Evolutionary conservation across 2,113 vertebrate genomes (phyloP).

Genomic region (Triplophysa siluroides): DNA sequence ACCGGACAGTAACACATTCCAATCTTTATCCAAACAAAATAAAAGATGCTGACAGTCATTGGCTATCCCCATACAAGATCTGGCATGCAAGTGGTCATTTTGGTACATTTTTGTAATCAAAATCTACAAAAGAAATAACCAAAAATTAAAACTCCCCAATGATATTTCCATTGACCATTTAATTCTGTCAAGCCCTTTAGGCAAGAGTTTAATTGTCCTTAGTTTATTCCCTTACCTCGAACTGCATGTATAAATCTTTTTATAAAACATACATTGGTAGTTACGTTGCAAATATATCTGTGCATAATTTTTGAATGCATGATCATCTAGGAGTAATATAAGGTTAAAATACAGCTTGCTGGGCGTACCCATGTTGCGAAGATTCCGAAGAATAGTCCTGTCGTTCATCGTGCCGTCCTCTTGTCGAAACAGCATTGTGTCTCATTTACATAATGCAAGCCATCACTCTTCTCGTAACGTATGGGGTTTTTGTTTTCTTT

Average conservation of each 20-base stretch:
- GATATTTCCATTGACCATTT: slow-evolving; percentile 48
- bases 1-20: slow-evolving; percentile 42
- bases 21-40: slow-evolving; percentile 49
- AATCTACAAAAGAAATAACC: slow-evolving; percentile 54
- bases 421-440: slow-evolving; percentile 17
- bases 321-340: slow-evolving; percentile 63
- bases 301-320: slow-evolving; percentile 67
- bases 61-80: slow-evolving; percentile 54
- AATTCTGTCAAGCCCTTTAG: slow-evolving; percentile 34
- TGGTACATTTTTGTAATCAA: slow-evolving; percentile 39
- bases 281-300: slow-evolving; percentile 68
- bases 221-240: slow-evolving; percentile 34
- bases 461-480: slow-evolving; percentile 52
- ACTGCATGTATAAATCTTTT: slow-evolving; percentile 68
- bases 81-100: slow-evolving; percentile 68
- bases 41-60: slow-evolving; percentile 10
- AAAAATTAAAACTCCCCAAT: slow-evolving; percentile 42
- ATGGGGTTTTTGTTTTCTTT: slow-evolving; percentile 52
- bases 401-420: slow-evolving; percentile 23
- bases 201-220: not conserved
- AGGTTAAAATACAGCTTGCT: slow-evolving; percentile 57
- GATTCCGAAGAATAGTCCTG: slow-evolving; percentile 14
- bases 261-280: slow-evolving; percentile 69
- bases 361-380: not conserved
- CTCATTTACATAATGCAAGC: slow-evolving; percentile 42